Conservation (phyloP, 2,888 invertebrate species). For the Pteria penguin region DNA sequence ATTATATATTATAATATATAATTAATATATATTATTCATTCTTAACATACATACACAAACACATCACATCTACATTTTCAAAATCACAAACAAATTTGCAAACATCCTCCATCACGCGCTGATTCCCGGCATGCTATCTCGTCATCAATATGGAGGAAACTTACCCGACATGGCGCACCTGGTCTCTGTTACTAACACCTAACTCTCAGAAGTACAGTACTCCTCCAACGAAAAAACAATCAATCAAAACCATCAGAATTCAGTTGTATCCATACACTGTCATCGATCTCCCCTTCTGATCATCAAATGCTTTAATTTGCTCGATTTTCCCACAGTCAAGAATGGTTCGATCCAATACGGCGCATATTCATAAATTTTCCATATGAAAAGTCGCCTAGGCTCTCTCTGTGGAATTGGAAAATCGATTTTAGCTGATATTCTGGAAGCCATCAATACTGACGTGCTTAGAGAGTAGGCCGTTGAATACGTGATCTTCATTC, state of each 20-base stretch:
- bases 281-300: not conserved
- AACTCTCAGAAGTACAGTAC: not conserved
- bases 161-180: not conserved
- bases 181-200: not conserved
- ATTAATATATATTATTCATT: too few species aligned
- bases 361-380: slow-evolving; percentile 22
- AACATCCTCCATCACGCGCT: too few species aligned
- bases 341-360: slow-evolving; percentile 14
- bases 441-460: not conserved
- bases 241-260: not conserved
- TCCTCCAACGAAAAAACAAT: not conserved
- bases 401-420: not conserved
- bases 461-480: not conserved
- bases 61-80: too few species aligned
- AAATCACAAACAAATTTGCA: too few species aligned
- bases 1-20: too few species aligned
- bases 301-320: not conserved
- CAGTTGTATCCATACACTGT: not conserved
- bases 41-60: too few species aligned
- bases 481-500: not conserved
- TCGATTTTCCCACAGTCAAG: slow-evolving; percentile 2
- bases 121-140: too few species aligned
- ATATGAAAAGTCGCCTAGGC: slow-evolving; percentile 9
- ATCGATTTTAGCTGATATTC: not conserved
- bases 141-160: too few species aligned